phyloP scores from a whole-genome alignment of 2,113 vertebrate genomes.

The Mugil cephalus region DNA sequence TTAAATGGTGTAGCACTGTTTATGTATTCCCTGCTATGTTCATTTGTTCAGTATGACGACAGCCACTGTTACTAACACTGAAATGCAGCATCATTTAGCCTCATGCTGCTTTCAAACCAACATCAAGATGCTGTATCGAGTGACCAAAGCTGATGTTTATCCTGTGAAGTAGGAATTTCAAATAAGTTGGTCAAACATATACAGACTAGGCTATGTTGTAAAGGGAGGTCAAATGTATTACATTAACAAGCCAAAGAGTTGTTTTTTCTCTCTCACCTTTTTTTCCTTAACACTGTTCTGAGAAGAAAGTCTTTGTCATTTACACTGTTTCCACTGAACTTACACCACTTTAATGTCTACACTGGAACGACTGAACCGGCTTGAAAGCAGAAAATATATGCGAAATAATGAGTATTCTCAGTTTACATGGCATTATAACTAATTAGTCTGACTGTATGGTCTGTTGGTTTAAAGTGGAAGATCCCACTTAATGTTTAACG shows the following conservation, averaged over 20 bases:
- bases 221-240: constrained; percentile 60
- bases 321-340: not conserved
- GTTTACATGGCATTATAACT: constrained; percentile 3
- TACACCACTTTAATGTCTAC: not conserved
- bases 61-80: not conserved
- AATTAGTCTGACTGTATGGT: not conserved
- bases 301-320: not conserved
- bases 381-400: not conserved
- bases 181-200: constrained; percentile 9
- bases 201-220: not conserved
- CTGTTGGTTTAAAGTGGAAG: constrained; percentile 1
- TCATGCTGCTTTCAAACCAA: constrained; percentile 12
- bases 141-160: constrained; percentile 23
- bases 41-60: constrained; percentile 23
- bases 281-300: constrained; percentile 3
- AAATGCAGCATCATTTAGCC: not conserved
- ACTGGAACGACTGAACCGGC: constrained; percentile 16
- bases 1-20: constrained; percentile 67
- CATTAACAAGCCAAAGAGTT: constrained; percentile 67
- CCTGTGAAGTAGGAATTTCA: constrained; percentile 8
- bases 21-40: constrained; percentile 36
- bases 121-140: constrained; percentile 10
- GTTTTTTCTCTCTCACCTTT: constrained; percentile 6
- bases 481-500: constrained; percentile 26
- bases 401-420: not conserved